Evolutionary conservation across 64 coral and sea anemone genomes (phyloP).

Genomic region (Dendronephthya gigantea): DNA sequence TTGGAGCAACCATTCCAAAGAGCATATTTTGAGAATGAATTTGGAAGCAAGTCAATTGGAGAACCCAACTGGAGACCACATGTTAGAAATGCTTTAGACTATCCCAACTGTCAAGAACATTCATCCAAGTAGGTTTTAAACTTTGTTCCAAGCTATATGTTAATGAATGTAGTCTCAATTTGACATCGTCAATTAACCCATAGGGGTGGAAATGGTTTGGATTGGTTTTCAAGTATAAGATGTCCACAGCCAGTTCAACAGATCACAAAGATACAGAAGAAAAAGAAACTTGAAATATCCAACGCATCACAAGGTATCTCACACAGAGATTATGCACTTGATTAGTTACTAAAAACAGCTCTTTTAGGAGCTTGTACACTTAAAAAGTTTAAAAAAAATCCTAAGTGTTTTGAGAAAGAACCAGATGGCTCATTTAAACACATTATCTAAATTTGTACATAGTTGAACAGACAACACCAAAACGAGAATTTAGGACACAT

Average conservation of each 20-base stretch:
- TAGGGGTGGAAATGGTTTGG: slow-evolving; percentile 69
- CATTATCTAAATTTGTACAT: too few species aligned
- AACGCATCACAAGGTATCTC: too few species aligned
- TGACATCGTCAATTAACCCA: too few species aligned
- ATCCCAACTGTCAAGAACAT: slow-evolving; percentile 26
- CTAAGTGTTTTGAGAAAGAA: too few species aligned
- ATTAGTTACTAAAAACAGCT: too few species aligned
- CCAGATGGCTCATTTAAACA: too few species aligned
- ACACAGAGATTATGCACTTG: too few species aligned
- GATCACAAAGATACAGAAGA: not conserved
- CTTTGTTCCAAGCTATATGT: not conserved
- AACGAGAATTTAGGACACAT: not conserved
- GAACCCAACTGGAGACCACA: slow-evolving; percentile 90
- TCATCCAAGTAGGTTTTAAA: not conserved
- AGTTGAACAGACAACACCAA: not conserved
- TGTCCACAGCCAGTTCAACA: slow-evolving; percentile 14
- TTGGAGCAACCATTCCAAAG: slow-evolving; percentile 31
- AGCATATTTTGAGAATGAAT: slow-evolving; percentile 62
- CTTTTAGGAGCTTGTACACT: too few species aligned
- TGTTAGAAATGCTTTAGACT: slow-evolving; percentile 53
- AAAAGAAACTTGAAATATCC: not conserved
- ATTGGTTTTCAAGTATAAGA: slow-evolving; percentile 70
- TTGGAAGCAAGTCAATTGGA: slow-evolving; percentile 80
- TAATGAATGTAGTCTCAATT: not conserved
- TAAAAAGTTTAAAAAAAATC: too few species aligned